Percentiles rank a stretch among this genome's conserved stretches.
phyloP scores from a whole-genome alignment of 2,113 vertebrate genomes.

The Ameiurus melas region DNA sequence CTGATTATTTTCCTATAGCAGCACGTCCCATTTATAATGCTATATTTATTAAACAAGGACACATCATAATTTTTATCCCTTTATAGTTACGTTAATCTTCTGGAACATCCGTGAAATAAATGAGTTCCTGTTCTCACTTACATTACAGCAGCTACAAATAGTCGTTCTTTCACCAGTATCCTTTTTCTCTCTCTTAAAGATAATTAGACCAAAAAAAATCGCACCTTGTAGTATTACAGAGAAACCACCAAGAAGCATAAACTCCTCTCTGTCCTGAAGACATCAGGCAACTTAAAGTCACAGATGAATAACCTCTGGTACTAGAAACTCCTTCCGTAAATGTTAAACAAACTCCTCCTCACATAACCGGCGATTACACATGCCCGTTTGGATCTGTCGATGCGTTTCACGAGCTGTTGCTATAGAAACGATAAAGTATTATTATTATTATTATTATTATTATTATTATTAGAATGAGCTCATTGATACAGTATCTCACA shows the following conservation, averaged over 20 bases:
- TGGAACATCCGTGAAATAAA: not conserved
- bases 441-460: too few relatives aligned
- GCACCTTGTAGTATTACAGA: too few relatives aligned
- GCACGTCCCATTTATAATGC: not conserved
- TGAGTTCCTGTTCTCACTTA: not conserved
- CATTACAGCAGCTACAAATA: not conserved
- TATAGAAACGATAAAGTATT: too few relatives aligned
- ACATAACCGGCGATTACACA: not conserved
- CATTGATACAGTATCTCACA: not conserved
- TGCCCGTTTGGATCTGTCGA: too few relatives aligned
- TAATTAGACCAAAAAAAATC: too few relatives aligned
- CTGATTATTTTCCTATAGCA: not conserved
- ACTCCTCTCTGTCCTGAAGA: too few relatives aligned
- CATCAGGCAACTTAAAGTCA: not conserved
- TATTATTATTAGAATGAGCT: too few relatives aligned
- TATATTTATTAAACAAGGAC: not conserved
- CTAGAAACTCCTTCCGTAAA: not conserved
- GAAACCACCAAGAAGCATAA: too few relatives aligned
- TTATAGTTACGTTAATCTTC: not conserved
- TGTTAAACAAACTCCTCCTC: not conserved
- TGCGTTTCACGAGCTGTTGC: not conserved
- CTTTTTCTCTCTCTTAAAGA: not conserved
- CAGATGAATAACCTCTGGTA: not conserved
- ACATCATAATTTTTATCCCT: not conserved
- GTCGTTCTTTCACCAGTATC: not conserved